These are phyloP conservation scores for Dryobota labecula DNA, from an alignment of 2,888 invertebrate genomes.

Conservation along the genomic window DNA sequence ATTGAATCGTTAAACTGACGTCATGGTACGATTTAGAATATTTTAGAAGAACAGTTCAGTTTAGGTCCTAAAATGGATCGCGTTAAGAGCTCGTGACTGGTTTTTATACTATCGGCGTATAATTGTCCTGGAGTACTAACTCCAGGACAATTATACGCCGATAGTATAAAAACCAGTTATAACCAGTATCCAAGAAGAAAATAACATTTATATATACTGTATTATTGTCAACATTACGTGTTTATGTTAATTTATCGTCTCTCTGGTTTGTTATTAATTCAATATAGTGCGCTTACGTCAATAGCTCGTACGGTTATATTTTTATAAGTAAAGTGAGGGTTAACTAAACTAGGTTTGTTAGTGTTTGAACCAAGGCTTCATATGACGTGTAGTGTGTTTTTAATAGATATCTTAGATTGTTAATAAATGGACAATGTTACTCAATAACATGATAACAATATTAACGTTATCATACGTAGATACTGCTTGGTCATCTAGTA, in stretches of 20 bases:
- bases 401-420: conserved; percentile 1
- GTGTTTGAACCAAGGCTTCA: conserved; percentile 19
- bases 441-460: background rate
- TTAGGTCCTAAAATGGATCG: no score
- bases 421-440: background rate
- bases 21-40: no score
- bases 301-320: conserved; percentile 28
- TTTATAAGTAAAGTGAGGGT: conserved; percentile 35
- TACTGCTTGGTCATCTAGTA: no score
- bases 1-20: no score
- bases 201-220: conserved; percentile 37
- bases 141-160: conserved; percentile 5
- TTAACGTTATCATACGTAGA: no score
- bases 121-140: no score
- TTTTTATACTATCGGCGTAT: conserved; percentile 10
- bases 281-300: conserved; percentile 50
- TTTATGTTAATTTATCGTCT: conserved; percentile 42
- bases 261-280: conserved; percentile 49
- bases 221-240: conserved; percentile 55
- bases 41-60: no score
- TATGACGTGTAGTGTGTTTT: conserved; percentile 6
- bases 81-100: no score
- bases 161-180: conserved; percentile 28
- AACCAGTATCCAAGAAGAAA: conserved; percentile 41
- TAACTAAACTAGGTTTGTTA: conserved; percentile 48